Evolutionary conservation across 2,888 invertebrate species (phyloP).

Genomic region (Hemistola chrysoprasaria): DNA sequence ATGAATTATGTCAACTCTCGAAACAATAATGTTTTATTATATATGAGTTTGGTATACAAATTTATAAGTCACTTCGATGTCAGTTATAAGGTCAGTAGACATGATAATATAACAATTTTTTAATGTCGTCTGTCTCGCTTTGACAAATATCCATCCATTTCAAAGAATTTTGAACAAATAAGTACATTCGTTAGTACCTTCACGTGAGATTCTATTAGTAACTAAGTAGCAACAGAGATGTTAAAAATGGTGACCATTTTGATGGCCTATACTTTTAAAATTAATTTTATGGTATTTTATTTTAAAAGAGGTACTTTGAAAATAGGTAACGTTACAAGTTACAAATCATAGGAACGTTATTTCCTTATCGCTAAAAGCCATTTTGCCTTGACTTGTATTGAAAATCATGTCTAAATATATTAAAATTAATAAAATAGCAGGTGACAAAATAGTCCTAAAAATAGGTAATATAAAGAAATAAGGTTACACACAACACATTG

Average conservation of each 20-base stretch:
- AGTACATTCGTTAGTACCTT: constrained; percentile 24
- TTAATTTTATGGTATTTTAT: constrained; percentile 12
- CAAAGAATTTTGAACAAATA: constrained; percentile 22
- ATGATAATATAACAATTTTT: too few relatives aligned
- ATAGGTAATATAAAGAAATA: too few relatives aligned
- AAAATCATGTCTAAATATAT: too few relatives aligned
- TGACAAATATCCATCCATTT: neutral
- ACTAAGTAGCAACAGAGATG: constrained; percentile 5
- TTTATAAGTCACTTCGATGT: too few relatives aligned
- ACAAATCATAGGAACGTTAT: constrained; percentile 67
- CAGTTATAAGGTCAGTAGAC: too few relatives aligned
- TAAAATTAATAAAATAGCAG: too few relatives aligned
- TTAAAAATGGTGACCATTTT: constrained; percentile 23
- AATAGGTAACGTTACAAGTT: constrained; percentile 43
- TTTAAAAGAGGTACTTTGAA: constrained; percentile 48
- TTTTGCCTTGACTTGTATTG: constrained; percentile 9
- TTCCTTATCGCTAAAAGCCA: constrained; percentile 39
- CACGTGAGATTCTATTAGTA: constrained; percentile 35
- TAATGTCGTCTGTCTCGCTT: neutral
- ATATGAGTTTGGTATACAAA: too few relatives aligned
- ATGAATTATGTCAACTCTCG: too few relatives aligned
- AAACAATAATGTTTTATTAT: too few relatives aligned
- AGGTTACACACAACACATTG: too few relatives aligned
- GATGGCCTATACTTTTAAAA: constrained; percentile 6
- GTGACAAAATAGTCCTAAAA: too few relatives aligned